Percentiles rank a stretch among this genome's conserved stretches.
phyloP scores from a whole-genome alignment of 2,113 vertebrate genomes.

The Hypocryptadius cinnamomeus region DNA sequence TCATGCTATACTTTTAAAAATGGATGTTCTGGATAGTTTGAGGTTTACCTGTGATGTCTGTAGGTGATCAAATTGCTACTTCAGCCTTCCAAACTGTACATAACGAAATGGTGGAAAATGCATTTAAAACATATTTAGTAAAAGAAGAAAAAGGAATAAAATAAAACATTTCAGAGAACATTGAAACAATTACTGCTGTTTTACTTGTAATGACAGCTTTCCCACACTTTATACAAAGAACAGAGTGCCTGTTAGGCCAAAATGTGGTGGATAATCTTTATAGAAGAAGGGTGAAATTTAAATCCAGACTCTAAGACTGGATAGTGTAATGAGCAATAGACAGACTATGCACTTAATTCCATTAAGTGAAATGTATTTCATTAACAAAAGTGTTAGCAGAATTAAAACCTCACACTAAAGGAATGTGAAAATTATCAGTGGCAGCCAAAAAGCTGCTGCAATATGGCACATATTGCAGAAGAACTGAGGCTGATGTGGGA shows the following conservation, averaged over 20 bases:
- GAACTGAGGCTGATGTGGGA: conserved; percentile 44
- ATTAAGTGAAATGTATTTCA: conserved; percentile 43
- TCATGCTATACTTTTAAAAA: background rate
- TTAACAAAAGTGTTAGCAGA: conserved; percentile 34
- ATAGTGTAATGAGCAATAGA: background rate
- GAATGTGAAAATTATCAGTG: conserved; percentile 29
- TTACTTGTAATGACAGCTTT: conserved; percentile 34
- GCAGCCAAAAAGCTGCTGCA: conserved; percentile 32
- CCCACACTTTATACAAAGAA: conserved; percentile 26
- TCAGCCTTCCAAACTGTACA: background rate
- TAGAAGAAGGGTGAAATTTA: conserved; percentile 9
- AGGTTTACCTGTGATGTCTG: background rate
- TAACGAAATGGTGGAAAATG: background rate
- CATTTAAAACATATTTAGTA: conserved; percentile 5
- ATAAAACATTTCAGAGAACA: conserved; percentile 1
- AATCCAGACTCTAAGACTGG: conserved; percentile 19
- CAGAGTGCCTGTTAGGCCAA: conserved; percentile 11
- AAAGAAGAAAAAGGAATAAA: background rate
- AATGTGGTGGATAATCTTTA: conserved; percentile 2
- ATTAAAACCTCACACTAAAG: conserved; percentile 31
- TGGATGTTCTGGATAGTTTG: background rate
- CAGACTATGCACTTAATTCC: conserved; percentile 13
- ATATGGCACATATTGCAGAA: conserved; percentile 26
- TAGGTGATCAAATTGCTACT: background rate
- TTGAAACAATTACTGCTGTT: conserved; percentile 1